These are phyloP conservation scores for Zeugodacus cucurbitae DNA, from an alignment of 1,140 invertebrate genomes.

Conservation along the genomic window DNA sequence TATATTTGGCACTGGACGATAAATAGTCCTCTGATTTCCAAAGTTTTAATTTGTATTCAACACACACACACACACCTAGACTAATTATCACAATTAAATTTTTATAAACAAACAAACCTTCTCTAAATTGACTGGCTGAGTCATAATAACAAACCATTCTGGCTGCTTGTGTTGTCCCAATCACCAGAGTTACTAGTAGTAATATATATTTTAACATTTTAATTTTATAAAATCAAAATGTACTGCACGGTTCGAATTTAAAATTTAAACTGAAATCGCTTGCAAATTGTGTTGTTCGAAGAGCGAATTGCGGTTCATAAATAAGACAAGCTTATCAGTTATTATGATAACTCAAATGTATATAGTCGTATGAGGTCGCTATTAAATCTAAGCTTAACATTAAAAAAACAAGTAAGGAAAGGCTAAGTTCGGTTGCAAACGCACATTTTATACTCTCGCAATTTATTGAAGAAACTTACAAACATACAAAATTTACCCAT, in stretches of 20 bases:
- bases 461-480: too few species aligned
- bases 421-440: too few species aligned
- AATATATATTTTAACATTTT: background rate
- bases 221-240: background rate
- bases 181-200: background rate
- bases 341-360: too few species aligned
- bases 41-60: background rate
- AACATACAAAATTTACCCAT: too few species aligned
- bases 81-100: too few species aligned
- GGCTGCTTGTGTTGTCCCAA: background rate
- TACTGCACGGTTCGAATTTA: background rate
- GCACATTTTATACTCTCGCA: too few species aligned
- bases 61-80: too few species aligned
- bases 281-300: background rate
- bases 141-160: slow-evolving; percentile 27
- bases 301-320: background rate
- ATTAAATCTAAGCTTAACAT: too few species aligned
- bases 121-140: background rate
- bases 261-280: background rate
- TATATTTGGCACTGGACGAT: background rate
- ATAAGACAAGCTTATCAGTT: background rate
- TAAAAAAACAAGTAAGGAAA: too few species aligned
- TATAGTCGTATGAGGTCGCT: too few species aligned
- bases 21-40: background rate
- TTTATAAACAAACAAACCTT: background rate